These are phyloP conservation scores for Gobius niger DNA, from an alignment of 2,113 vertebrate genomes.

Conservation along the genomic window DNA sequence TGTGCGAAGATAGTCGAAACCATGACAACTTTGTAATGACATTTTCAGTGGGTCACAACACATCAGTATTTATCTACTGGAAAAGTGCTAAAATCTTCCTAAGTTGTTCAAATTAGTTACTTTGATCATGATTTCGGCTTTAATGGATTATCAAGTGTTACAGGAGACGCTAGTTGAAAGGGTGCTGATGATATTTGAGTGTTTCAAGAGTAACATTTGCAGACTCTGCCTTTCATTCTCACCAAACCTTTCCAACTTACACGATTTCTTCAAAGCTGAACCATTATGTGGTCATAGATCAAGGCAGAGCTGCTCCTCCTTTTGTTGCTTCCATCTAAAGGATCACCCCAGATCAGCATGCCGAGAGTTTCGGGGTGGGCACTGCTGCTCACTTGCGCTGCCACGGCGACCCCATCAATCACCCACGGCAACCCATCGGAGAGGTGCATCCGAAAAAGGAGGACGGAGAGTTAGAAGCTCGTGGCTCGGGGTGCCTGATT, in stretches of 20 bases:
- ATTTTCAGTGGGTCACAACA: no score
- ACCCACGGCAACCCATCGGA: constrained; percentile 45
- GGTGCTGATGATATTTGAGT: neutral
- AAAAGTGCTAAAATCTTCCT: no score
- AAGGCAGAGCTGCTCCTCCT: constrained; percentile 36
- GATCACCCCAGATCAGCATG: constrained; percentile 56
- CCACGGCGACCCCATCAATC: constrained; percentile 62
- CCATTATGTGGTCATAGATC: constrained; percentile 46
- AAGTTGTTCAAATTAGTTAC: no score
- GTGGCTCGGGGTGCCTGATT: constrained; percentile 51
- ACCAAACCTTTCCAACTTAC: constrained; percentile 7
- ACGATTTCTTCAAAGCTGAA: constrained; percentile 20
- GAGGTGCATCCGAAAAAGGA: constrained; percentile 29
- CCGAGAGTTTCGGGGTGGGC: constrained; percentile 42
- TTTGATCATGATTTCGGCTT: no score
- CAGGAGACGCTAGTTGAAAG: no score
- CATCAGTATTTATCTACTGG: no score
- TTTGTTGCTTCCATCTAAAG: constrained; percentile 41
- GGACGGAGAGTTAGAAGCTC: constrained; percentile 22
- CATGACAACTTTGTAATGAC: no score
- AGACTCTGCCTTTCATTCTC: neutral
- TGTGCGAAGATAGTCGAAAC: no score
- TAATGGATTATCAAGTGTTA: no score
- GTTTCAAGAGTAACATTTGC: neutral
- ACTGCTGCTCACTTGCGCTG: constrained; percentile 48